A percentile compares a stretch with the other conserved stretches of the same genome.
Evolutionary conservation across 1,140 invertebrate genomes (phyloP).

Genomic region (Capitella teleta): DNA sequence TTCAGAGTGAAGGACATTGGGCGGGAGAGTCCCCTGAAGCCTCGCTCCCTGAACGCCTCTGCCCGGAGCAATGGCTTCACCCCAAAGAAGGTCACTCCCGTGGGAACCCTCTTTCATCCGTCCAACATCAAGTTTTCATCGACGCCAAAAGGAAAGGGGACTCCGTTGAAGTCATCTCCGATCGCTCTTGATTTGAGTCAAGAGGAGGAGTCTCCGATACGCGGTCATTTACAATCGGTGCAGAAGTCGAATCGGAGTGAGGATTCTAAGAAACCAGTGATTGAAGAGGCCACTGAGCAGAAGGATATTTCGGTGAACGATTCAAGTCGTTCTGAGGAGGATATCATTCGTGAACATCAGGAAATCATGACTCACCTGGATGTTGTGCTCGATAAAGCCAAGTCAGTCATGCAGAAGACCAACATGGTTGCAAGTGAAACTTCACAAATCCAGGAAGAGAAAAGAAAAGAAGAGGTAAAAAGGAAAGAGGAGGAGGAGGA

Average conservation of each 20-base stretch:
- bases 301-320: neutral
- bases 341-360: conserved; percentile 1
- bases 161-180: conserved; percentile 1
- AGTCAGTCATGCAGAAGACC: neutral
- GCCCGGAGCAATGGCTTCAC: neutral
- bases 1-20: conserved; percentile 10
- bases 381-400: conserved; percentile 1
- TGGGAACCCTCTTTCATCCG: conserved; percentile 35
- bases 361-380: conserved; percentile 5
- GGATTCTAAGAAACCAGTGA: conserved; percentile 14
- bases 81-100: conserved; percentile 12
- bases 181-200: neutral
- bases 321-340: neutral
- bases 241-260: conserved; percentile 34
- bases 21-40: conserved; percentile 4
- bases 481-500: neutral
- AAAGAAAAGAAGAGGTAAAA: neutral
- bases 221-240: conserved; percentile 16
- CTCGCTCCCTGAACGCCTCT: neutral
- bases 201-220: neutral
- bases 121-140: conserved; percentile 36
- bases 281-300: neutral
- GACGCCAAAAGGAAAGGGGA: conserved; percentile 24
- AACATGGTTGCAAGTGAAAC: neutral
- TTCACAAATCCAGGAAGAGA: neutral